Evolutionary conservation across 1,140 invertebrate species (phyloP), one percentile per base, ranked within the genome.

Genomic region (Bombus pyrosoma): DNA sequence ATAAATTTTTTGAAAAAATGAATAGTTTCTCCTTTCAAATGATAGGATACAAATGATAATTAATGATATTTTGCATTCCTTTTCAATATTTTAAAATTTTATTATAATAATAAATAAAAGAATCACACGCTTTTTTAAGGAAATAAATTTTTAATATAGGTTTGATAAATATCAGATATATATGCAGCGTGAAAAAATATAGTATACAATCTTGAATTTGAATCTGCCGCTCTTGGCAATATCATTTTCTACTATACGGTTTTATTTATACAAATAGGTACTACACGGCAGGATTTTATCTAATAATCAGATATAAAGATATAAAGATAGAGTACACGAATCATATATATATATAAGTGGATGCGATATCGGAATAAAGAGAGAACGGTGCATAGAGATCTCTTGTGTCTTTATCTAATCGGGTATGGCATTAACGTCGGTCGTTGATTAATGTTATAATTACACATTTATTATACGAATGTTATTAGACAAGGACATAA

Each of bases 1-100:
- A 25, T 43, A 43, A 78, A 79, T 75, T 85, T 74, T 18, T 79
- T 62, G 64, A 75, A 85, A 39, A 8, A 71, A 41, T n/a, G 25
- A n/a, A n/a, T 71, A 41, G 0, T n/a, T 71, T 41, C 12, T 41
- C 41, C 18, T n/a, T 59, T 41, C 34, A 37, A 37, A 43, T 10
- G 3, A 3, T 9, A 9, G 47, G 5, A 53, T 53, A 53, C 47
- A 22, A 6, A 53, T 22, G 1, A 53, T 53, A 22, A 53, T 53
- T 53, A 18, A 53, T 53, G 18, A 53, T n/a, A 25, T 25, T 69
- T 34, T 32, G 13, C 2, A n/a, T 4, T 41, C n/a, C 32, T 25
- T 64, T 15, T 2, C 2, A 64, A 59, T 57, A 12, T n/a, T 71
- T 41, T 13, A 71, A 71, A 41, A 32, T 10, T 64, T 9, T n/a